Base-by-base conservation (phyloP, 2,797 vertebrate genomes). In the Crax fasciolata region DNA sequence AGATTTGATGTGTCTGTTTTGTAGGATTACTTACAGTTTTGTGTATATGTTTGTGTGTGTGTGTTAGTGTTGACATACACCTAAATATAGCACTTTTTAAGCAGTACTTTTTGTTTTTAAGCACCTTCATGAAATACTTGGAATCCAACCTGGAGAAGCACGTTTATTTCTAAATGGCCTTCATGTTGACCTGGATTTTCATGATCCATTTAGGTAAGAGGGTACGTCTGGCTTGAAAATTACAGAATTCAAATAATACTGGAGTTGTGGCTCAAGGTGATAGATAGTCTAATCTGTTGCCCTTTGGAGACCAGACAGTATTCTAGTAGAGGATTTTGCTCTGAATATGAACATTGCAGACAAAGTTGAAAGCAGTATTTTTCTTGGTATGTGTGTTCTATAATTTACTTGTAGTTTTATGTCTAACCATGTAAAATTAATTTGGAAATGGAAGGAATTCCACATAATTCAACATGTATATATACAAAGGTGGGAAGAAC, bases 161-260 rank as follows among this genome's bases (percentile, higher is more conserved):
- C 98, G 96, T 93, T 98, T 99, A 13, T 99, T 99, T 98, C 98
- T 99, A 97, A 99, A 99, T 39, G 99, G 99, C 35, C 97, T 99
- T 95, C 98, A 87, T 92, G 97, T 99, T 96, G 99, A 99, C 95
- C 91, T 99, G 92, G 98, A 99, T 94, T 82, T 98, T 97, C 98
- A 98, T 92, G 99, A 99, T 97, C 98, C 99, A 78, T 99, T 99
- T 96, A 99, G 99, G 99, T 99, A 98, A 96, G 96, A 71, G 11
- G 43, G 1, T 63, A 27, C 3, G 6, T 83, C 76, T 85, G 20
- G 4, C 86, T 85, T 72, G 44, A 81, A 55, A 27, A 39, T 66
- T 58, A 39, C 2, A 75, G 41, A 51, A 49, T 77, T 77, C 12
- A 43, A 38, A 23, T 63, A 74, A 46, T 71, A 17, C 15, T 35